Evolutionary conservation across 2,797 vertebrate genomes (phyloP).

Genomic region (Hoplostethus atlanticus): DNA sequence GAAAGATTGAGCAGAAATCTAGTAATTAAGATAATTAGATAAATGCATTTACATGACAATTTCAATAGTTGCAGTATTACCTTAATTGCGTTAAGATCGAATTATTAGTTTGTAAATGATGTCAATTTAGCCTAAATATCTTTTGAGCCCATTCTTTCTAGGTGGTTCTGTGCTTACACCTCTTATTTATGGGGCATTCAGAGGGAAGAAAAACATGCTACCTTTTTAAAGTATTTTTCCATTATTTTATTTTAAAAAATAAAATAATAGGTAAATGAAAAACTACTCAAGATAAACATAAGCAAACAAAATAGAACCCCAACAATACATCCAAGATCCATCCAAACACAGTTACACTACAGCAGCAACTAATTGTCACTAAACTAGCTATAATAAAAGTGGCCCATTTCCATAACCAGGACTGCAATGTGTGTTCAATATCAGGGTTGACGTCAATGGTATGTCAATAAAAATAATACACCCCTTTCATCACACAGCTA

Average conservation of each 20-base stretch:
- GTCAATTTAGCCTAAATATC: no score
- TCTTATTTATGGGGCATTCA: neutral
- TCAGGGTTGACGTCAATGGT: constrained; percentile 8
- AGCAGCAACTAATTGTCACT: constrained; percentile 37
- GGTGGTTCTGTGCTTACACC: neutral
- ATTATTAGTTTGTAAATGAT: no score
- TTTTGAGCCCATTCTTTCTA: neutral
- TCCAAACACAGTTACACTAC: constrained; percentile 40
- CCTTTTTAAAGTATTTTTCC: neutral
- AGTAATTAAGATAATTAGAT: no score
- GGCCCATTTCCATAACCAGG: constrained; percentile 25
- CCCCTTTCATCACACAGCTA: constrained; percentile 31
- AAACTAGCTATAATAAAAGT: constrained; percentile 32
- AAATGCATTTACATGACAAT: no score
- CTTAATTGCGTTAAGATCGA: no score
- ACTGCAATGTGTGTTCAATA: constrained; percentile 31
- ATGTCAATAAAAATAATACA: constrained; percentile 27
- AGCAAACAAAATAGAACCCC: neutral
- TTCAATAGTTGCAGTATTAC: no score
- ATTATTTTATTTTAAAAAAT: neutral
- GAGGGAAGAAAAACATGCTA: neutral
- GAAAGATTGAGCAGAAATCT: no score
- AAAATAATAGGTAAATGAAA: no score
- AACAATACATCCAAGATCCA: neutral
- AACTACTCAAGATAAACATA: constrained; percentile 7